These are phyloP conservation scores for Oscheius myriophilus DNA, from an alignment of 2,888 invertebrate species.

Conservation along the genomic window DNA sequence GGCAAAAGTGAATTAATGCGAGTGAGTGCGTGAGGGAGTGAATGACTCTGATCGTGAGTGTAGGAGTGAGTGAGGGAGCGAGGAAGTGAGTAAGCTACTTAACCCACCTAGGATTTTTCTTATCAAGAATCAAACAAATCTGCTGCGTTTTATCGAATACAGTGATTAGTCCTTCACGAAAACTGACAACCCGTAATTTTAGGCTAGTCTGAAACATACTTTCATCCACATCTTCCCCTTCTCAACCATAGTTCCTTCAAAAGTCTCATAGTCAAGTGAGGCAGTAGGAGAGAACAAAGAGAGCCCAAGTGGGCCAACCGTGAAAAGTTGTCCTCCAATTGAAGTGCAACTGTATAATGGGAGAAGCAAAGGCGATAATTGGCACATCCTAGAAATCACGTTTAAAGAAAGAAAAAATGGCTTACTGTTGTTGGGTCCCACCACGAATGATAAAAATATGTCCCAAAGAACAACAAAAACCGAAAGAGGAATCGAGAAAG, in stretches of 20 bases:
- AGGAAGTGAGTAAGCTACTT: neutral
- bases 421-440: neutral
- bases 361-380: conserved; percentile 6
- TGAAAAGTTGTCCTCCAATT: neutral
- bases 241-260: neutral
- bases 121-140: conserved; percentile 8
- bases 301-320: neutral
- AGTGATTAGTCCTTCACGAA: neutral
- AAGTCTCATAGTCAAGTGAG: conserved; percentile 18
- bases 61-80: neutral
- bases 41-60: too few species aligned
- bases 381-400: neutral
- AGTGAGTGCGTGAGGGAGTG: too few species aligned
- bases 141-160: conserved; percentile 17
- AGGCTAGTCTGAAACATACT: too few species aligned
- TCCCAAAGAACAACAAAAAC: too few species aligned
- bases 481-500: too few species aligned
- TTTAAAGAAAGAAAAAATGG: too few species aligned
- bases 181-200: conserved; percentile 3
- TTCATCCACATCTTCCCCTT: too few species aligned
- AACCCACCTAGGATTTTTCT: neutral
- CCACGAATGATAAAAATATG: neutral
- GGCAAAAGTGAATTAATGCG: too few species aligned
- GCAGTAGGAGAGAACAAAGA: neutral
- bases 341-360: neutral